phyloP scores from a whole-genome alignment of 2,797 vertebrate genomes.

The Taeniopygia guttata region DNA sequence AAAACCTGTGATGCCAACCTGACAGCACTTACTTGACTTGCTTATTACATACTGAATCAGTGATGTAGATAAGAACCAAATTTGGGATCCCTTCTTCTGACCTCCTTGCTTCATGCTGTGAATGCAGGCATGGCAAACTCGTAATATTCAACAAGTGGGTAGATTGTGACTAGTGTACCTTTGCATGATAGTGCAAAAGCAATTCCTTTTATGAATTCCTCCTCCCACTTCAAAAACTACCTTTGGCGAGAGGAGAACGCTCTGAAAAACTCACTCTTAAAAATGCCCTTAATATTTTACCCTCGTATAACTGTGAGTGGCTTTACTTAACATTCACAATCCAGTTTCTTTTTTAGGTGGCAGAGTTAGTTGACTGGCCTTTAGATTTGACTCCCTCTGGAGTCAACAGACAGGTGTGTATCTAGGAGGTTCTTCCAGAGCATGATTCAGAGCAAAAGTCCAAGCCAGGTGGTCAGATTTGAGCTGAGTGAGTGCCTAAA shows the following conservation, averaged over 20 bases:
- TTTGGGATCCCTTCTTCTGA: background rate
- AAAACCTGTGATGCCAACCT: slow-evolving; percentile 15
- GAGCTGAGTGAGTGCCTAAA: background rate
- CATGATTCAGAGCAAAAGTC: background rate
- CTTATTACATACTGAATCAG: slow-evolving; percentile 2
- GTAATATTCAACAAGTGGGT: background rate
- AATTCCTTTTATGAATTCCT: background rate
- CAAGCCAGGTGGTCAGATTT: background rate
- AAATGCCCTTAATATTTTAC: background rate
- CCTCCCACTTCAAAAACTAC: background rate
- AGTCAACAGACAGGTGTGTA: background rate
- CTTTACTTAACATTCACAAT: background rate
- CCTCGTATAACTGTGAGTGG: background rate
- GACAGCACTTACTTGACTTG: slow-evolving; percentile 14
- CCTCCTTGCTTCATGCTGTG: background rate
- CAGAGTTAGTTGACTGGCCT: background rate
- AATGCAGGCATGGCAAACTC: background rate
- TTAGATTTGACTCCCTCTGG: slow-evolving; percentile 23
- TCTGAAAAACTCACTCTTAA: background rate
- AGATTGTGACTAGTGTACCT: background rate
- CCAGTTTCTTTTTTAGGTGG: background rate
- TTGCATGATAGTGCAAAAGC: background rate
- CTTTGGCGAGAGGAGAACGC: background rate
- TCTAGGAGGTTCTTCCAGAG: background rate
- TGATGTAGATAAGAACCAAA: slow-evolving; percentile 10